A percentile compares a stretch with the other conserved stretches of the same genome.
Conservation (phyloP, 2,888 invertebrate species). For the Chrysodeixis includens region DNA sequence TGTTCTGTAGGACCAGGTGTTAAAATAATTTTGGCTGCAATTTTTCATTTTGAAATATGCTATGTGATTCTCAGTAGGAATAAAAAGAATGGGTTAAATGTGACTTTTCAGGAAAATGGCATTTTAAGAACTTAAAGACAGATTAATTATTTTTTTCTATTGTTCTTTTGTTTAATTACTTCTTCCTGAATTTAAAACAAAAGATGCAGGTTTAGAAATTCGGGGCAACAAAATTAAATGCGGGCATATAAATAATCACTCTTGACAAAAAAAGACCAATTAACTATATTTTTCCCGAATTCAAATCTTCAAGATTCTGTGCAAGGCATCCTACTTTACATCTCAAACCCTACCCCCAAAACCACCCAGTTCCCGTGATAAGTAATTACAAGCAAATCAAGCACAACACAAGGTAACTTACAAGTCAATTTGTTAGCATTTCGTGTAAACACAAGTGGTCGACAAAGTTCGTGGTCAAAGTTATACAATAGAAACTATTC, state of each 20-base stretch:
- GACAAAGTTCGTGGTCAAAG: conserved; percentile 55
- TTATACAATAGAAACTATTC: conserved; percentile 64
- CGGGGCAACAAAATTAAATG: too few species aligned
- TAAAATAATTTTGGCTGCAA: conserved; percentile 24
- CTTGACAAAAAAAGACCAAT: too few species aligned
- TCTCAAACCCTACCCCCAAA: conserved; percentile 12
- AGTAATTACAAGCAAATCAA: conserved; percentile 38
- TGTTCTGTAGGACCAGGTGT: conserved; percentile 30
- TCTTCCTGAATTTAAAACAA: not conserved
- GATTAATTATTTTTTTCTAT: not conserved
- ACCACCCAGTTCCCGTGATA: conserved; percentile 15
- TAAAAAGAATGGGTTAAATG: not conserved
- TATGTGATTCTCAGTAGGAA: conserved; percentile 2
- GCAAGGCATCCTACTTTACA: not conserved
- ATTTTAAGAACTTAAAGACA: not conserved
- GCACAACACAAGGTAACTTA: conserved; percentile 40
- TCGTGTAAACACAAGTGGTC: conserved; percentile 61
- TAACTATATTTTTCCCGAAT: too few species aligned
- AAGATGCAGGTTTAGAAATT: too few species aligned
- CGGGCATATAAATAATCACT: too few species aligned
- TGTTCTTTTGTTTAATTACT: not conserved
- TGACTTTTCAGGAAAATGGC: not conserved
- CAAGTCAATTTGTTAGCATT: conserved; percentile 65
- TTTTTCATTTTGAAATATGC: conserved; percentile 28
- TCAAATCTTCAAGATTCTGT: too few species aligned